Conservation (phyloP, 2,888 invertebrate species). For the Nowickia ferox region DNA sequence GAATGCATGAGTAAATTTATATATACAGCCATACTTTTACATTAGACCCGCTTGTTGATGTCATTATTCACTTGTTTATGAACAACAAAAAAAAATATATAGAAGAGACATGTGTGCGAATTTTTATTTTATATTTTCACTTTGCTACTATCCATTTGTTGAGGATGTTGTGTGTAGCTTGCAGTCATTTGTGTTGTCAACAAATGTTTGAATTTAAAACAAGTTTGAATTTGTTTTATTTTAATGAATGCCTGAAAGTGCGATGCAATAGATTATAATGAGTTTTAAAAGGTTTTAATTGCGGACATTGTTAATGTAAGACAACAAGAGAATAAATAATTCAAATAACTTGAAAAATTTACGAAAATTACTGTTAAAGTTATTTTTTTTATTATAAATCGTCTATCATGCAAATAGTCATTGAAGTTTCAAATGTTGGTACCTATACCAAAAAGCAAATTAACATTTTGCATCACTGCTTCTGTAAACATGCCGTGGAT, state of each 20-base stretch:
- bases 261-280: conserved; percentile 10
- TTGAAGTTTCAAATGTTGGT: too few species aligned
- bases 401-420: too few species aligned
- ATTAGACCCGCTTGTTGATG: conserved; percentile 38
- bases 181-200: conserved; percentile 8
- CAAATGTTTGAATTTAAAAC: conserved; percentile 27
- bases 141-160: conserved; percentile 14
- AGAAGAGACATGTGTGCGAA: background rate
- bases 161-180: conserved; percentile 8
- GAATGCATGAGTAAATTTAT: conserved; percentile 38
- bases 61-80: conserved; percentile 45
- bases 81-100: conserved; percentile 13
- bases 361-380: background rate
- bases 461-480: too few species aligned
- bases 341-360: background rate
- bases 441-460: too few species aligned
- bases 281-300: conserved; percentile 6
- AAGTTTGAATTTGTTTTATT: conserved; percentile 25
- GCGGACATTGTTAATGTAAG: conserved; percentile 1
- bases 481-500: too few species aligned
- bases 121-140: conserved; percentile 23
- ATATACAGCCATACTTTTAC: conserved; percentile 25
- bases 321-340: background rate
- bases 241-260: conserved; percentile 24
- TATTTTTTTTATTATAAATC: too few species aligned